These are phyloP conservation scores for Lepetodrilus schrolli DNA, from an alignment of 2,888 invertebrate species.

Conservation along the genomic window DNA sequence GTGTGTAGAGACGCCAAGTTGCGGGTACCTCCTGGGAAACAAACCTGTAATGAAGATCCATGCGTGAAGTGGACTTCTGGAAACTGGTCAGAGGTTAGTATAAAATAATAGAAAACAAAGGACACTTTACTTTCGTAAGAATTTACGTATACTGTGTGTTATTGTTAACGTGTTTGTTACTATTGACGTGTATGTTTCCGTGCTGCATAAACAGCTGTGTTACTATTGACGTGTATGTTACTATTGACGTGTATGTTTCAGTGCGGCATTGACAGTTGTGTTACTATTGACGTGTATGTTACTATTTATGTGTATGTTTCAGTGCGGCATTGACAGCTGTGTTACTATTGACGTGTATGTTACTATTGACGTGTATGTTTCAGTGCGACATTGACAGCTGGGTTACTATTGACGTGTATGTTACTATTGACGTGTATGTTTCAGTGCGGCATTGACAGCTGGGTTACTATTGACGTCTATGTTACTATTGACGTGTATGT, in stretches of 20 bases:
- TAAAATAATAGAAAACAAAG: too few species aligned
- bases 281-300: constrained; percentile 25
- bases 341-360: background rate
- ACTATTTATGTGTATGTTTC: background rate
- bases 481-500: constrained; percentile 18
- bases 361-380: background rate
- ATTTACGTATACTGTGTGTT: too few species aligned
- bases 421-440: too few species aligned
- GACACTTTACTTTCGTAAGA: too few species aligned
- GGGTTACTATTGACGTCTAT: background rate
- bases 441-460: background rate
- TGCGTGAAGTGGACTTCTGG: constrained; percentile 94
- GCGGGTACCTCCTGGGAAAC: constrained; percentile 83
- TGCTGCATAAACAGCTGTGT: background rate
- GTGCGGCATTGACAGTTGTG: constrained; percentile 37
- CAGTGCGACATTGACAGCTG: background rate
- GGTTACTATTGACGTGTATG: background rate
- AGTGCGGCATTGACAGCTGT: background rate
- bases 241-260: too few species aligned
- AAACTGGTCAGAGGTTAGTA: constrained; percentile 91
- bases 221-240: constrained; percentile 17
- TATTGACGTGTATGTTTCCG: too few species aligned
- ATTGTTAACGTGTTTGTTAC: too few species aligned
- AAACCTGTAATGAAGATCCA: constrained; percentile 87
- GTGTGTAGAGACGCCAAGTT: constrained; percentile 53